Evolutionary conservation across 2,797 vertebrate genomes (phyloP).

Genomic region (Lepilemur septentrionalis): DNA sequence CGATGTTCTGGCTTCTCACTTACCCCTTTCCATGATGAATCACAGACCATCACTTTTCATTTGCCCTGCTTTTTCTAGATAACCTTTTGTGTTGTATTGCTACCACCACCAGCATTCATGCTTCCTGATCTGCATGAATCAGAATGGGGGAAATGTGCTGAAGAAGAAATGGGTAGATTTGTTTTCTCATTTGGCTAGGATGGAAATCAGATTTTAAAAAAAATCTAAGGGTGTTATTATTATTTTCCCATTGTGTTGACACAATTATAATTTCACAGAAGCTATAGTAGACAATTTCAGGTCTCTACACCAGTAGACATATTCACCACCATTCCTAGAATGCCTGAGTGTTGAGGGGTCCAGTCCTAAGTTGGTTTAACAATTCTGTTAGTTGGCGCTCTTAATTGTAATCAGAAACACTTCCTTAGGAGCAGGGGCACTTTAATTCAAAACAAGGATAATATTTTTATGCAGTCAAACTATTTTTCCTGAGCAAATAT

Average conservation of each 20-base stretch:
- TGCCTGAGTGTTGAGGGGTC: background rate
- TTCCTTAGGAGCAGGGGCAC: background rate
- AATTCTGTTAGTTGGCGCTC: background rate
- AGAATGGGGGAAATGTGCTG: conserved; percentile 37
- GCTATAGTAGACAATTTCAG: background rate
- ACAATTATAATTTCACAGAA: conserved; percentile 1
- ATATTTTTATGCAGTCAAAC: background rate
- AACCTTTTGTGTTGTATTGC: background rate
- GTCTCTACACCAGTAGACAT: background rate
- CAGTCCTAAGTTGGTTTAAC: background rate
- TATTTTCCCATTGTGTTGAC: background rate
- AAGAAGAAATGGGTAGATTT: background rate
- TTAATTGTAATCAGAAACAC: background rate
- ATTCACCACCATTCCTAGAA: background rate
- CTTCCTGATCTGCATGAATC: conserved; percentile 58
- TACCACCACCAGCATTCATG: background rate
- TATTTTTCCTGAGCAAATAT: conserved; percentile 2
- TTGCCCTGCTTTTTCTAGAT: background rate
- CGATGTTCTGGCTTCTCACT: background rate
- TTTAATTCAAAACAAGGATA: conserved; percentile 27
- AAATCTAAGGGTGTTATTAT: background rate
- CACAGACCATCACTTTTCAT: background rate
- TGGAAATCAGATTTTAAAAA: background rate
- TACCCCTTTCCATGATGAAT: background rate
- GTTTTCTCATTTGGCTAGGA: background rate